Evolutionary conservation across 2,797 vertebrate species (phyloP), one percentile per base, ranked within the genome.

Genomic region (Eurystomus glaucurus): DNA sequence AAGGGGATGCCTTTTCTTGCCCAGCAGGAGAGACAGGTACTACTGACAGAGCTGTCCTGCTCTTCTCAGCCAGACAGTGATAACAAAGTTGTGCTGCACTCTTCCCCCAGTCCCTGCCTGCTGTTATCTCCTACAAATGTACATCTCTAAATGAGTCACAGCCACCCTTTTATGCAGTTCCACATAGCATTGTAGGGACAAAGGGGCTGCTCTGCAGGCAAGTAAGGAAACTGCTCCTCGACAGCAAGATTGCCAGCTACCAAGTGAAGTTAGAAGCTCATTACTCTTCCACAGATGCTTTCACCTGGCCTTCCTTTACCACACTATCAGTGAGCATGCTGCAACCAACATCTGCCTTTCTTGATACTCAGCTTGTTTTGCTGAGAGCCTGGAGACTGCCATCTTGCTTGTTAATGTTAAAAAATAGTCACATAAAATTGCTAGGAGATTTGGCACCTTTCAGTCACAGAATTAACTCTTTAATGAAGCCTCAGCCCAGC

Each of bases 1-100:
- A 90, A 64, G 17, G 11, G 43, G 45, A 45, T 50, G 17, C 21
- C 6, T 84, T 71, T 78, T 41, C 52, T 33, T 6, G 41, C 8
- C 3, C n/a, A 0, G 0, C 15, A 26, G 29, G 29, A 83, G 18
- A 31, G 4, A 14, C 26, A 79, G 15, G 19, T 25, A 37, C 61
- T 41, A 35, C 14, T 0, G 0, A 39, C 11, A 70, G 45, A 80
- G 37, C 54, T 65, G 14, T 62, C 2, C 2, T 60, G 26, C 35
- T 65, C 55, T 69, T 70, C 45, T 75, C 37, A 28, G 12, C 28
- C 6, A 8, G 71, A 43, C 5, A 28, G 17, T 6, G 18, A 18
- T 3, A 46, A 43, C 17, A 52, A 90, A 81, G 19, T 15, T 3
- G 0, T 64, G n/a, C 54, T 81, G 21, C 21, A 19, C 55, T 52